Evolutionary conservation across 2,797 vertebrate genomes (phyloP).

Genomic region (Gymnoscopelus braueri): DNA sequence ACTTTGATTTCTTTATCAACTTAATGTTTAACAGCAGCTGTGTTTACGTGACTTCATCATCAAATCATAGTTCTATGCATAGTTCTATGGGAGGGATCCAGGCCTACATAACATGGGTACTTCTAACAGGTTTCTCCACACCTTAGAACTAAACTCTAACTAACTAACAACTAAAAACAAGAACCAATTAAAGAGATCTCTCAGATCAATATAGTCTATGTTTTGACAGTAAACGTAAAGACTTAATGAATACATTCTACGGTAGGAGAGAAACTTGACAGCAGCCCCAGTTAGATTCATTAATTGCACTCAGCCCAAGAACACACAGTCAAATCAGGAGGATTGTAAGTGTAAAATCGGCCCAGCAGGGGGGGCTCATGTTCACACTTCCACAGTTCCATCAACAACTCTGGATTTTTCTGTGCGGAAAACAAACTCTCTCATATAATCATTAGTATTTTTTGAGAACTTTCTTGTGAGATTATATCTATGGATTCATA

Average conservation of each 20-base stretch:
- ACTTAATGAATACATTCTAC: conserved; percentile 40
- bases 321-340: conserved; percentile 22
- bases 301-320: conserved; percentile 77
- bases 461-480: conserved; percentile 59
- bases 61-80: conserved; percentile 65
- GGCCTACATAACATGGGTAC: conserved; percentile 40
- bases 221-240: conserved; percentile 49
- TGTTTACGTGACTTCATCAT: background rate
- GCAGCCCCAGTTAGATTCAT: conserved; percentile 60
- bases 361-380: too few relatives aligned
- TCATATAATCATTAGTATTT: conserved; percentile 51
- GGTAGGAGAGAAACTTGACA: conserved; percentile 56
- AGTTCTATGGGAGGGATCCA: conserved; percentile 68
- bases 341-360: too few relatives aligned
- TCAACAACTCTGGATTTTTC: too few relatives aligned
- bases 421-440: conserved; percentile 48
- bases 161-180: background rate
- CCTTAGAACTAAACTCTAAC: background rate
- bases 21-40: conserved; percentile 17
- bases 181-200: conserved; percentile 22
- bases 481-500: conserved; percentile 59
- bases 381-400: too few relatives aligned
- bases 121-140: conserved; percentile 49
- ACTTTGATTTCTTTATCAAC: conserved; percentile 21
- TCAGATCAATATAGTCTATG: conserved; percentile 19